Percentiles rank a stretch among this genome's conserved stretches.
Conservation (phyloP, 2,888 invertebrate genomes). For the Scaptodrosophila latifasciaeformis region DNA sequence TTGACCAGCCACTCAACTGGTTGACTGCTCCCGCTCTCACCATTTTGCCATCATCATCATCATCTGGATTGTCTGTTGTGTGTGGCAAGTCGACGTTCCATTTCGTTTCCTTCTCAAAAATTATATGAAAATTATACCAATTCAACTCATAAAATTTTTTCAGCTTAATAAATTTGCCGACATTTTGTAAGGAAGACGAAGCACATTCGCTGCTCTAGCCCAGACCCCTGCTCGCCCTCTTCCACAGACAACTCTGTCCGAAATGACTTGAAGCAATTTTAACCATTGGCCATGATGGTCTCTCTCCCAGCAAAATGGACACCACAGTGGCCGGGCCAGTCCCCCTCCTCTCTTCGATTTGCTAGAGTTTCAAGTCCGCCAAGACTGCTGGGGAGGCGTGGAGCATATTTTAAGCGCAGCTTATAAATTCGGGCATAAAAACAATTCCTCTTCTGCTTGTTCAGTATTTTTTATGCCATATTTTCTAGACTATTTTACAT, state of each 20-base stretch:
- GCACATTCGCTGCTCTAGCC: neutral
- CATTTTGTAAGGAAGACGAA: conserved; percentile 48
- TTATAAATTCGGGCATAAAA: conserved; percentile 55
- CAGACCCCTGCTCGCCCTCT: conserved; percentile 10
- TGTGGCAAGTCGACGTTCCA: conserved; percentile 46
- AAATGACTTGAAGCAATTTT: conserved; percentile 34
- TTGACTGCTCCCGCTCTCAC: conserved; percentile 21
- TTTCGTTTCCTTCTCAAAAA: conserved; percentile 60
- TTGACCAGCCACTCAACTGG: conserved; percentile 45
- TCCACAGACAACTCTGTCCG: too few relatives aligned
- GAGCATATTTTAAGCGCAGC: conserved; percentile 42
- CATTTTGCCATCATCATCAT: neutral
- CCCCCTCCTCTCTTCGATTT: neutral
- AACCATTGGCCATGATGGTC: conserved; percentile 16
- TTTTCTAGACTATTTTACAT: conserved; percentile 9
- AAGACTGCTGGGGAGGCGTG: neutral
- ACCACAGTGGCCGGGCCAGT: neutral
- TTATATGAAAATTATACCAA: conserved; percentile 73
- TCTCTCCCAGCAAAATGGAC: neutral
- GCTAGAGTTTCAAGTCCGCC: too few relatives aligned
- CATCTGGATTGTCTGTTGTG: conserved; percentile 14
- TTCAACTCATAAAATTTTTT: conserved; percentile 72
- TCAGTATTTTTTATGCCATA: conserved; percentile 14
- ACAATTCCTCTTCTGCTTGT: conserved; percentile 31
- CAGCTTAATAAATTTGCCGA: conserved; percentile 69